Conservation (phyloP, 2,797 vertebrate genomes). For the Tragelaphus oryx region DNA sequence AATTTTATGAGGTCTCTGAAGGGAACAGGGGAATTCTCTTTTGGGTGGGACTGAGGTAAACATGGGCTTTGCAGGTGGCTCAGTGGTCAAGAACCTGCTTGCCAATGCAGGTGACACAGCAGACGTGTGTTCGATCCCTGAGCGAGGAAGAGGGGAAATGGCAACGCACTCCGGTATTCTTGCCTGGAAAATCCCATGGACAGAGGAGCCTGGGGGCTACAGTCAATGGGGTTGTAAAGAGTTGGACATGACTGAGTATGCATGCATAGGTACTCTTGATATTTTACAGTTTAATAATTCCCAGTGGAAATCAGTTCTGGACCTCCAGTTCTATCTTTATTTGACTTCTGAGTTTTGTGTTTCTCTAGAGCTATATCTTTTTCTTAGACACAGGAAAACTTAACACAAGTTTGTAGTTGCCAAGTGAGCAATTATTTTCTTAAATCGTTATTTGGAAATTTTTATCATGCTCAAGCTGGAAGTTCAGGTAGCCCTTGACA, state of each 20-base stretch:
- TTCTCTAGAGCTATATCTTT: not conserved
- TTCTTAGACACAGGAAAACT: constrained; percentile 59
- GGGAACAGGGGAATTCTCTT: not conserved
- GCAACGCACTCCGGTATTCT: not conserved
- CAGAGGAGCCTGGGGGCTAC: not conserved
- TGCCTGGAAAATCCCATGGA: not conserved
- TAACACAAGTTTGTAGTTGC: constrained; percentile 58
- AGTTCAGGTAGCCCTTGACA: not conserved
- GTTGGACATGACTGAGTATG: not conserved
- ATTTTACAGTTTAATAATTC: constrained; percentile 15
- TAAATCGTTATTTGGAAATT: constrained; percentile 44
- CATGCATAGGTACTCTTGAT: not conserved
- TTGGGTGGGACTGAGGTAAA: not conserved
- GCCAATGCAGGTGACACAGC: not conserved
- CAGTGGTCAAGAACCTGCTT: not conserved
- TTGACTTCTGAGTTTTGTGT: constrained; percentile 22
- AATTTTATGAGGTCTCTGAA: not conserved
- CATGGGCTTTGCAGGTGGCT: not conserved
- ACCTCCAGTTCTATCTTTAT: constrained; percentile 20
- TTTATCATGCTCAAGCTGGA: not conserved
- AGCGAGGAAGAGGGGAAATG: not conserved
- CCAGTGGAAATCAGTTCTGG: not conserved
- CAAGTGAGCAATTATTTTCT: constrained; percentile 69
- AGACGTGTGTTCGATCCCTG: not conserved
- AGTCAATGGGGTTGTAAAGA: not conserved